Conservation (phyloP, 2,113 vertebrate species). For the Candoia aspera region DNA sequence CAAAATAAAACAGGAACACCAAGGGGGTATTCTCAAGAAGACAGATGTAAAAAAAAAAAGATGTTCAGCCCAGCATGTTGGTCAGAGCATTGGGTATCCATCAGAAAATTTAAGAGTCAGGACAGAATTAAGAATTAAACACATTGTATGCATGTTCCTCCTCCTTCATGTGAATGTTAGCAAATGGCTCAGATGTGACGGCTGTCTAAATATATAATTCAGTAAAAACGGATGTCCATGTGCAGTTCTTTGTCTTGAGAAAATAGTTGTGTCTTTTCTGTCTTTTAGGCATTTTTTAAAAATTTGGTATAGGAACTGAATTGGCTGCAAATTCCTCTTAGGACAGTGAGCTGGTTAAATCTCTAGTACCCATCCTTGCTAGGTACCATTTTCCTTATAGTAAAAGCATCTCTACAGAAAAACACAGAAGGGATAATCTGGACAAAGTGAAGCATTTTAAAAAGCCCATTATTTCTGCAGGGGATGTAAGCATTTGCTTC, state of each 20-base stretch:
- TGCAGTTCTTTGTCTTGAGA: background rate
- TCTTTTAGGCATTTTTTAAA: background rate
- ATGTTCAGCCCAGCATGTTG: background rate
- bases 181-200: background rate
- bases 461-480: background rate
- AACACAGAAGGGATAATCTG: background rate
- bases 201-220: background rate
- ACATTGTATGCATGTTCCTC: background rate
- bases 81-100: background rate
- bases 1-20: background rate
- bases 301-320: background rate
- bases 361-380: background rate
- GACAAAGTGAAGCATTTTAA: slow-evolving; percentile 6
- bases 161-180: background rate
- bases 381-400: background rate
- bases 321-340: background rate
- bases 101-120: background rate
- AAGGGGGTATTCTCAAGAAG: background rate
- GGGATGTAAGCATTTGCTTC: background rate
- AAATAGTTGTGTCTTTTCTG: slow-evolving; percentile 3
- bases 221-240: background rate
- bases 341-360: background rate
- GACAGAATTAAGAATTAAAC: background rate
- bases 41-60: background rate
- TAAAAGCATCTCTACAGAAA: background rate